phyloP scores from a whole-genome alignment of 2,797 vertebrate species.

The Salarias fasciatus region DNA sequence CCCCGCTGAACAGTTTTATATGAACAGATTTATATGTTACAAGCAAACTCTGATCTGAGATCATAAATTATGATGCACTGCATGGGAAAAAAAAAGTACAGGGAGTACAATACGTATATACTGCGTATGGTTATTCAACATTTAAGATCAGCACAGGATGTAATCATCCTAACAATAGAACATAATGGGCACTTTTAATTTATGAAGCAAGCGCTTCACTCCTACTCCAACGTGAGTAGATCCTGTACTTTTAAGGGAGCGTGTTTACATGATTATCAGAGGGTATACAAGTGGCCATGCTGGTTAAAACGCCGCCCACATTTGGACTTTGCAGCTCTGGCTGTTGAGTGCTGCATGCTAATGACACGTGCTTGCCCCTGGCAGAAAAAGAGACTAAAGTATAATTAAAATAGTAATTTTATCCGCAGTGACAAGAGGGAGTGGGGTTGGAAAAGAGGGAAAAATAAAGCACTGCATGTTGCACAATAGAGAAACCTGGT shows the following conservation, averaged over 20 bases:
- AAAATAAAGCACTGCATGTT: too few relatives aligned
- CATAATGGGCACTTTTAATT: not conserved
- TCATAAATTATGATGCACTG: slow-evolving; percentile 9
- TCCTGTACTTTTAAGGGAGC: not conserved
- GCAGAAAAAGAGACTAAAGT: not conserved
- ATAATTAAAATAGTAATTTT: not conserved
- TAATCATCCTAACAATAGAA: not conserved
- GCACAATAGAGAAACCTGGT: too few relatives aligned
- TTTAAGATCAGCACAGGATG: not conserved
- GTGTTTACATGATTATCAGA: not conserved
- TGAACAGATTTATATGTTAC: slow-evolving; percentile 14
- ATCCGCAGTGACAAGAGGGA: too few relatives aligned
- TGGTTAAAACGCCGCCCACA: not conserved
- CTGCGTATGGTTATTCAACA: not conserved
- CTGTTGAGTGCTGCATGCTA: not conserved
- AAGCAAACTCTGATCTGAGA: not conserved
- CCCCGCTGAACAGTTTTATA: too few relatives aligned
- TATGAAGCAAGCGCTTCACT: not conserved
- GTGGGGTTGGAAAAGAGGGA: too few relatives aligned
- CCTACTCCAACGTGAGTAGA: not conserved
- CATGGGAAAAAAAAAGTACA: too few relatives aligned
- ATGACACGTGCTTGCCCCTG: not conserved
- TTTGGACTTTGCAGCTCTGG: not conserved
- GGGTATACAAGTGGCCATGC: not conserved
- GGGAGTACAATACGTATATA: too few relatives aligned